These are phyloP conservation scores for Macrostomum lignano DNA, from an alignment of 1,140 invertebrate genomes.

Conservation along the genomic window DNA sequence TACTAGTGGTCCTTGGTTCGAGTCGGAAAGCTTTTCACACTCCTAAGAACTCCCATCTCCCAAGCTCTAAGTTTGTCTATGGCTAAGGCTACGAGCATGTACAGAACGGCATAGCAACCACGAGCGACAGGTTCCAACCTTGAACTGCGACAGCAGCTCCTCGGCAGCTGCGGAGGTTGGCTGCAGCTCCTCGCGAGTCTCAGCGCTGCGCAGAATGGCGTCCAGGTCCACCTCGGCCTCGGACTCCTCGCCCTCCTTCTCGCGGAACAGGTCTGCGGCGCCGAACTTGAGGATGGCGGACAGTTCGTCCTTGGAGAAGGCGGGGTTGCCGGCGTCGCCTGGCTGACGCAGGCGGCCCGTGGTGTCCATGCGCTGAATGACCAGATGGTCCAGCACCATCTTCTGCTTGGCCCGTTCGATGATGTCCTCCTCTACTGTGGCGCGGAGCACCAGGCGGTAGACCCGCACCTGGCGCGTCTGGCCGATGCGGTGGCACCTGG, in stretches of 20 bases:
- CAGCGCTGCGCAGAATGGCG: conserved; percentile 71
- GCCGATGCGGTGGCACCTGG: conserved; percentile 74
- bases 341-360: conserved; percentile 52
- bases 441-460: conserved; percentile 78
- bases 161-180: conserved; percentile 49
- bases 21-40: too few species aligned
- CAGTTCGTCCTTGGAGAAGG: conserved; percentile 51
- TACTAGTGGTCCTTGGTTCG: too few species aligned
- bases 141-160: conserved; percentile 73
- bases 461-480: conserved; percentile 69
- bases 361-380: conserved; percentile 96
- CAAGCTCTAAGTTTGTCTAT: too few species aligned
- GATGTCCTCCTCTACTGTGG: conserved; percentile 88
- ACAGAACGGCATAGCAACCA: too few species aligned
- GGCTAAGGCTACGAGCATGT: too few species aligned
- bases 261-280: conserved; percentile 87
- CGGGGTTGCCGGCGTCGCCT: conserved; percentile 1
- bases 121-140: conserved; percentile 57
- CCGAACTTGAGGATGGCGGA: conserved; percentile 92
- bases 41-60: too few species aligned
- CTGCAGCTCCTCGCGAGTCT: conserved; percentile 57
- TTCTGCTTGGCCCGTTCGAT: conserved; percentile 89
- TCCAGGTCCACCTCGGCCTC: conserved; percentile 70
- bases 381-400: conserved; percentile 93
- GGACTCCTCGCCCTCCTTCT: conserved; percentile 59